phyloP scores from a whole-genome alignment of 2,113 vertebrate species.

The Clupea harengus region DNA sequence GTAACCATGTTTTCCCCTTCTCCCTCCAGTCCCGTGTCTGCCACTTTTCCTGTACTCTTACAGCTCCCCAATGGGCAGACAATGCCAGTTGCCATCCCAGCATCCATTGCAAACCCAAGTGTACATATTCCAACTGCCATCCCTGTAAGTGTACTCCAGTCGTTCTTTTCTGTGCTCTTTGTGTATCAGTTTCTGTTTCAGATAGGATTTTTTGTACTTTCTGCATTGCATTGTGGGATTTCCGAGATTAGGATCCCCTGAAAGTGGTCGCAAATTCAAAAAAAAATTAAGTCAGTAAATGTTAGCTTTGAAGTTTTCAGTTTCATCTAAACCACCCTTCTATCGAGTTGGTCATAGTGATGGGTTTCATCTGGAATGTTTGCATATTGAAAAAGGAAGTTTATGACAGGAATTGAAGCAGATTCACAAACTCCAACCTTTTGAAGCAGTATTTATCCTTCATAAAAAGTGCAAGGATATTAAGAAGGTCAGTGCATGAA shows the following conservation, averaged over 20 bases:
- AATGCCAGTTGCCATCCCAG: constrained; percentile 96
- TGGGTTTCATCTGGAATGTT: background rate
- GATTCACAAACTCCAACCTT: background rate
- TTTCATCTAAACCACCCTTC: background rate
- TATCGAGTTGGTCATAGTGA: background rate
- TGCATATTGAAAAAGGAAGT: background rate
- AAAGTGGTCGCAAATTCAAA: background rate
- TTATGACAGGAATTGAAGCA: background rate
- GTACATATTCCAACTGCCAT: constrained; percentile 95
- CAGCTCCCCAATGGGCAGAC: constrained; percentile 98
- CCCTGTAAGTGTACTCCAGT: constrained; percentile 80
- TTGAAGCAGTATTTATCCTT: background rate
- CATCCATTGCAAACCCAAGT: constrained; percentile 95
- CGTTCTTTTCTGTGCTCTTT: background rate
- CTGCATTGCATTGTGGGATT: background rate
- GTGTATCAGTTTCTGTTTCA: background rate
- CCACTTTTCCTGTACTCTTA: constrained; percentile 94
- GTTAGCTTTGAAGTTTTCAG: background rate
- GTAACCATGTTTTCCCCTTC: constrained; percentile 61
- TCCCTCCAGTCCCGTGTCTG: constrained; percentile 89
- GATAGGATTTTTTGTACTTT: background rate
- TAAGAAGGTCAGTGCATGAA: background rate
- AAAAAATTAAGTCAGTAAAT: background rate
- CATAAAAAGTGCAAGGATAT: background rate
- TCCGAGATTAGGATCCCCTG: background rate